Percentiles rank a stretch among this genome's conserved stretches.
Conservation (phyloP, 2,113 vertebrate genomes). For the Bubo blakistoni region DNA sequence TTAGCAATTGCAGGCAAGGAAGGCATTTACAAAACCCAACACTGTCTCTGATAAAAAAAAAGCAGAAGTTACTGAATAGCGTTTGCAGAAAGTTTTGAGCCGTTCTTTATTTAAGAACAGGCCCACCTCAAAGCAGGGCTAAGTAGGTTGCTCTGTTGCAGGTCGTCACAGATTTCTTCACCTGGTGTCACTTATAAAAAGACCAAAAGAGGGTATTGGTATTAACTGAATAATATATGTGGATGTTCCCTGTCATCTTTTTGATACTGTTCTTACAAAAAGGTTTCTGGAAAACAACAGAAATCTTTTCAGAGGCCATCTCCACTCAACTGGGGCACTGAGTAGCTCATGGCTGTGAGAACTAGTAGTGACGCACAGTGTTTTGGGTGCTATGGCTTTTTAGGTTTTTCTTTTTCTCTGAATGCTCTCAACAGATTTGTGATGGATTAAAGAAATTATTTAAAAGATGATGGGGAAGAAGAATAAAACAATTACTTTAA, state of each 20-base stretch:
- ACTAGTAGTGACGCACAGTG: not conserved
- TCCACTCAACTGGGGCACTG: not conserved
- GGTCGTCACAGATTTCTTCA: constrained; percentile 20
- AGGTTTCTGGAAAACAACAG: constrained; percentile 34
- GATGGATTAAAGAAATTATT: not conserved
- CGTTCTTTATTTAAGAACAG: not conserved
- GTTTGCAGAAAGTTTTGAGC: not conserved
- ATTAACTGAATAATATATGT: constrained; percentile 16
- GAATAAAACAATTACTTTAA: not conserved
- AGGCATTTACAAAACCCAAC: not conserved
- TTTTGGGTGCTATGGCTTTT: not conserved
- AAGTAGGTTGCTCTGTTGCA: constrained; percentile 59
- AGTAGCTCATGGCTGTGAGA: not conserved
- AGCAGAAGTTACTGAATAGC: not conserved
- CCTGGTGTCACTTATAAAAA: not conserved
- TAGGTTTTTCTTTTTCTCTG: not conserved
- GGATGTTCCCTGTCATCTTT: constrained; percentile 19
- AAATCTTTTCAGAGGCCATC: not conserved
- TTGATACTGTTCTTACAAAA: not conserved
- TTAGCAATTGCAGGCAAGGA: not conserved
- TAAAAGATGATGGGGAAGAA: not conserved
- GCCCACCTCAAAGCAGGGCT: constrained; percentile 38
- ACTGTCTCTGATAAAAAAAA: not conserved
- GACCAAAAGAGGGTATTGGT: not conserved
- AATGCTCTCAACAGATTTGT: not conserved